Evolutionary conservation across 2,888 invertebrate genomes (phyloP).

Genomic region (Petrophora chlorosata): DNA sequence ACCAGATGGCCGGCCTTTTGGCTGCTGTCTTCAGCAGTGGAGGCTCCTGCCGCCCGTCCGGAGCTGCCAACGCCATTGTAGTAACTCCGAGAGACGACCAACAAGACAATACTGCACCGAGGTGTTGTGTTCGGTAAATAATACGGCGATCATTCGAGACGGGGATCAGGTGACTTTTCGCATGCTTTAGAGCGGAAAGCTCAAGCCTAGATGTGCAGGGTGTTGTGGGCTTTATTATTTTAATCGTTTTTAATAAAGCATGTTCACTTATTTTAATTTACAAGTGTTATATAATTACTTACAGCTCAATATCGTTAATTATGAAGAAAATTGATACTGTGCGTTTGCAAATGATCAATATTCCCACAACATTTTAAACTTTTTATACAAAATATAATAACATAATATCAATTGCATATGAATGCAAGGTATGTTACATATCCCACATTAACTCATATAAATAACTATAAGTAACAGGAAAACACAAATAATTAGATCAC

Average conservation of each 20-base stretch:
- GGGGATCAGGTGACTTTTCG: constrained; percentile 64
- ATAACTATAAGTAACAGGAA: no score
- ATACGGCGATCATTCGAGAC: constrained; percentile 67
- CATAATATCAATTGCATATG: no score
- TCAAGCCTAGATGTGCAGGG: constrained; percentile 49
- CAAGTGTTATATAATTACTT: no score
- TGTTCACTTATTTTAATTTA: not conserved
- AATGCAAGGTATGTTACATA: no score
- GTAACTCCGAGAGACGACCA: constrained; percentile 61
- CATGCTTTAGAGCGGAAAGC: constrained; percentile 72
- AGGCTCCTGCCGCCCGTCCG: constrained; percentile 53
- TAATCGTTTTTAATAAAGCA: not conserved
- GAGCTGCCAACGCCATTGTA: constrained; percentile 62
- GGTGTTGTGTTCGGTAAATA: constrained; percentile 66
- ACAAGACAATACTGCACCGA: constrained; percentile 46
- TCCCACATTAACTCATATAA: no score
- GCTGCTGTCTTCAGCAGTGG: constrained; percentile 40
- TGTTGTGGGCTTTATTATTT: constrained; percentile 19
- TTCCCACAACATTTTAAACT: no score
- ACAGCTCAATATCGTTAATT: no score
- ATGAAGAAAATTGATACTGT: no score
- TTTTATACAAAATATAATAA: no score
- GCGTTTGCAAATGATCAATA: no score
- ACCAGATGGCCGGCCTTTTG: constrained; percentile 63
- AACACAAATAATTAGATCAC: no score